Conservation (phyloP, 2,888 invertebrate species). For the Cosmia pyralina region DNA sequence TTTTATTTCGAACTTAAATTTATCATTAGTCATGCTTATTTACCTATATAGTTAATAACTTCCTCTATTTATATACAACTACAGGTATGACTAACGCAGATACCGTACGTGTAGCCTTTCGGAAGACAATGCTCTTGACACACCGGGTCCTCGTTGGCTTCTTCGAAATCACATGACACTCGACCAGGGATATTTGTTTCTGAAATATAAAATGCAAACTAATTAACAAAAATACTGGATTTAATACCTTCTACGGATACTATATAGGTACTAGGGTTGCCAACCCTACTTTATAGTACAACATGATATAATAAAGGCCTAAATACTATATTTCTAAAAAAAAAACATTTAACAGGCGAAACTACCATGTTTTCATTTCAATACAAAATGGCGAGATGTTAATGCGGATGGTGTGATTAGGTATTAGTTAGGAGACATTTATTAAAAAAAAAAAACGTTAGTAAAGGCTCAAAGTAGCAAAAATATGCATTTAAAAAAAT, state of each 20-base stretch:
- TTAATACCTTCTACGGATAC: neutral
- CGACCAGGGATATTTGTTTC: slow-evolving; percentile 67
- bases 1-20: slow-evolving; percentile 51
- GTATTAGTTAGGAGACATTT: too few relatives aligned
- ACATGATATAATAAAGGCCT: too few relatives aligned
- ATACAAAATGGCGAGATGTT: too few relatives aligned
- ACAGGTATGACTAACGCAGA: slow-evolving; percentile 81
- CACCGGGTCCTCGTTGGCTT: slow-evolving; percentile 76
- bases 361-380: too few relatives aligned
- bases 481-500: too few relatives aligned
- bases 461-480: too few relatives aligned
- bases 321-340: too few relatives aligned
- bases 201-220: slow-evolving; percentile 60
- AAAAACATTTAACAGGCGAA: too few relatives aligned
- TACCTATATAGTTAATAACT: slow-evolving; percentile 10
- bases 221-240: neutral
- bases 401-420: too few relatives aligned
- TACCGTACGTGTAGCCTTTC: slow-evolving; percentile 84
- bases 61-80: slow-evolving; percentile 77
- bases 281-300: too few relatives aligned
- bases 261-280: too few relatives aligned
- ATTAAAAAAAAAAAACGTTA: too few relatives aligned
- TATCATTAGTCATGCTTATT: slow-evolving; percentile 43
- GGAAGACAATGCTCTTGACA: slow-evolving; percentile 83
- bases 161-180: slow-evolving; percentile 75